Evolutionary conservation across 1,140 invertebrate genomes (phyloP).

Genomic region (Brevipalpus yothersi): DNA sequence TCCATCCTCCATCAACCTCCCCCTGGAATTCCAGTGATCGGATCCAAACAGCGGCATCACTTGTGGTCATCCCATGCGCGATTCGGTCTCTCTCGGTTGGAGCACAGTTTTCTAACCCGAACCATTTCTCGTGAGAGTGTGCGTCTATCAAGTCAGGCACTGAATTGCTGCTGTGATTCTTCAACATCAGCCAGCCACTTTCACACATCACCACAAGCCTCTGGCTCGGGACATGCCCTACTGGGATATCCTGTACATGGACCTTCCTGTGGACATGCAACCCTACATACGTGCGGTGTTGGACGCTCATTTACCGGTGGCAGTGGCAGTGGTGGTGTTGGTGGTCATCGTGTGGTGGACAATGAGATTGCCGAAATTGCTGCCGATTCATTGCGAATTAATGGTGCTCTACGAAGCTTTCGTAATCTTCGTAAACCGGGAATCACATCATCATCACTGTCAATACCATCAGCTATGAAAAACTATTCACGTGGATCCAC

Average conservation of each 20-base stretch:
- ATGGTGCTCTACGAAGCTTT: conserved; percentile 83
- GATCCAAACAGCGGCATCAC: conserved; percentile 9
- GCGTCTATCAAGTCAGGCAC: conserved; percentile 8
- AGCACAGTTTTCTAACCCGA: conserved; percentile 14
- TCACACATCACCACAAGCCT: conserved; percentile 20
- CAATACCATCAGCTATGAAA: conserved; percentile 77
- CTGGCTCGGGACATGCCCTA: conserved; percentile 43
- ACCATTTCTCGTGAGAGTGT: conserved; percentile 15
- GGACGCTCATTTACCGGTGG: not conserved
- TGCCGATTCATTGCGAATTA: conserved; percentile 82
- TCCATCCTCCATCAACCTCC: not conserved
- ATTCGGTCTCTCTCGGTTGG: conserved; percentile 12
- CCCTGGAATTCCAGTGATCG: not conserved
- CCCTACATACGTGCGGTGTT: not conserved
- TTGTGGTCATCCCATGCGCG: conserved; percentile 14
- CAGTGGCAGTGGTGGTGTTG: too few species aligned
- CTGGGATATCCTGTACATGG: conserved; percentile 16
- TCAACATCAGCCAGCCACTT: conserved; percentile 2
- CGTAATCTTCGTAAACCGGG: conserved; percentile 82
- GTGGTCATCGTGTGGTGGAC: not conserved
- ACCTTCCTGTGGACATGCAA: conserved; percentile 5
- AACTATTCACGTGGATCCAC: conserved; percentile 16
- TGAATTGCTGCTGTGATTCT: conserved; percentile 4
- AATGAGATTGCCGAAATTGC: conserved; percentile 85
- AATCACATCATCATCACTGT: conserved; percentile 53